These are phyloP conservation scores for Rhincodon typus DNA, from an alignment of 2,797 vertebrate genomes.

Conservation along the genomic window DNA sequence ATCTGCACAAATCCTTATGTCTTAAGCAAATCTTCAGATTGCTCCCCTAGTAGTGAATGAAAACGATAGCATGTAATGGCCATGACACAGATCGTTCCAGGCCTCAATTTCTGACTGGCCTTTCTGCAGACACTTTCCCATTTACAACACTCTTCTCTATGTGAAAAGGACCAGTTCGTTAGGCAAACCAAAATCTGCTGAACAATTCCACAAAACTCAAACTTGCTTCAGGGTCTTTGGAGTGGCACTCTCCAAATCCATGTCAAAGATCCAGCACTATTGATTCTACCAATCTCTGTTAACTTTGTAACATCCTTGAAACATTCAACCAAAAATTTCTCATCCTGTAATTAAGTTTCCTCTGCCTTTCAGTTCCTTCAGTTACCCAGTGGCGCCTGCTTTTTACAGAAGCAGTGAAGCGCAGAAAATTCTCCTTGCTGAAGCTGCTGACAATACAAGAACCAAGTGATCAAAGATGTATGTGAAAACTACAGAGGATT, in stretches of 20 bases:
- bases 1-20: not conserved
- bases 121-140: not conserved
- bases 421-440: not conserved
- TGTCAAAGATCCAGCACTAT: too few relatives aligned
- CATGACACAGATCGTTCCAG: not conserved
- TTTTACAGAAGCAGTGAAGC: not conserved
- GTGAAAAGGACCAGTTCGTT: not conserved
- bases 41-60: not conserved
- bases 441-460: not conserved
- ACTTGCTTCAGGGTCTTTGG: not conserved
- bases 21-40: not conserved
- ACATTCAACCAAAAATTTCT: not conserved
- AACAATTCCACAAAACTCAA: not conserved
- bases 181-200: not conserved
- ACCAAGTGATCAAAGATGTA: not conserved
- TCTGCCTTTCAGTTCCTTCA: not conserved
- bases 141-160: not conserved
- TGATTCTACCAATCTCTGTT: not conserved
- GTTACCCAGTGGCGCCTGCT: not conserved
- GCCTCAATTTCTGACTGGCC: not conserved
- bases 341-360: not conserved
- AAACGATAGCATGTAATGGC: not conserved
- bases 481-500: not conserved
- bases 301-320: not conserved
- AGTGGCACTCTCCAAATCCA: not conserved